Base-by-base conservation (phyloP, 2,888 invertebrate species). In the Cheilosia scutellata region DNA sequence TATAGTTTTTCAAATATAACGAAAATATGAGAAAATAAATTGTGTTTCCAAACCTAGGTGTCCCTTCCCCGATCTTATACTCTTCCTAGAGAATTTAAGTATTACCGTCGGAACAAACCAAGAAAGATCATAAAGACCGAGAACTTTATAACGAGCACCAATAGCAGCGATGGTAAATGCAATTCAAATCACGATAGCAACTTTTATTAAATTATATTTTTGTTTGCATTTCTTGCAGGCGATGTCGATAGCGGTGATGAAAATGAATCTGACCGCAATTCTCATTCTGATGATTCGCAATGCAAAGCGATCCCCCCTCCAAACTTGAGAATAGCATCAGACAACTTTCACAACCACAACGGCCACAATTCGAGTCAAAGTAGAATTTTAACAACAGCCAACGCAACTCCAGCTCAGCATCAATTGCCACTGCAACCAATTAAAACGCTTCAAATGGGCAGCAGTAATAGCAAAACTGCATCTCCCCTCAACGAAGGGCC, bases 1-100 rank as follows among this genome's bases (percentile, higher is more conserved):
- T 96, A 89, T 58, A 25, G 9, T 42, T 20, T n/a, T 53, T 49
- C 11, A 6, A 29, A 70, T 20, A 5, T 4, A 9, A 9, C 37
- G 4, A 37, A 37, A 0, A 11, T 11, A 11, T 16, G 11, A n/a
- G n/a, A 44, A 25, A 11, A 13, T 13, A 7, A 5, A 31, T 13
- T 9, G n/a, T 55, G 25, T 47, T 13, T 20, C 20, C 44, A 27
- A 27, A 49, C 7, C 9, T 95, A 97, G 94, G 94, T 97, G 88
- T 97, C 97, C 2, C 93, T 97, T 70, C 97, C 97, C 0, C 94
- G 97, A 27, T 97, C 96, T 33, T 97, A 97, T 91, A 97, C 97
- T 0, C 93, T 97, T 63, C 97, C 97, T 1, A 94, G 97, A 16
- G 96, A 97, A 93, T 97, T 97, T 92, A 96, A 96, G 89, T 97